Evolutionary conservation across 1,140 invertebrate genomes (phyloP).

Genomic region (Dysdera silvatica): DNA sequence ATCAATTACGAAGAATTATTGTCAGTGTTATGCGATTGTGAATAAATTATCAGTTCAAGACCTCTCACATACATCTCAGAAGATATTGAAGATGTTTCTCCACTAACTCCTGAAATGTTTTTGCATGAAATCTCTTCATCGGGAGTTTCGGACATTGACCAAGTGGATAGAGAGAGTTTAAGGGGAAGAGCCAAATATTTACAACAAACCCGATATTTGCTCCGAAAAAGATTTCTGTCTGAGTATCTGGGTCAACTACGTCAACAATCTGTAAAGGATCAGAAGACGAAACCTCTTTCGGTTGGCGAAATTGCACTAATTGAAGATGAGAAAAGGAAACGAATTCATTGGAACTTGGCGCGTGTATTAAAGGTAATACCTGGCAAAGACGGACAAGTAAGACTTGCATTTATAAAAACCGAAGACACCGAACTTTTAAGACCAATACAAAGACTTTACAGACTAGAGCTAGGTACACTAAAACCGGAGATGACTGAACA

Average conservation of each 20-base stretch:
- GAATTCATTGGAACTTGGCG: neutral
- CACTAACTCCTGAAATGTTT: neutral
- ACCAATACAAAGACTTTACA: slow-evolving; percentile 5
- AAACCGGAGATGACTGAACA: too few species aligned
- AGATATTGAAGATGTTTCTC: slow-evolving; percentile 15
- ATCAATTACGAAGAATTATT: slow-evolving; percentile 24
- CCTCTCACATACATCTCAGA: slow-evolving; percentile 23
- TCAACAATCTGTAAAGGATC: neutral
- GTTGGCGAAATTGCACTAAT: slow-evolving; percentile 3
- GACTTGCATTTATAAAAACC: neutral
- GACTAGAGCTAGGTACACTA: neutral
- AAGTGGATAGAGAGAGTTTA: neutral
- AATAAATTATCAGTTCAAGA: slow-evolving; percentile 25
- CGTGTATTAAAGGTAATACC: neutral
- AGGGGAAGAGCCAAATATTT: neutral
- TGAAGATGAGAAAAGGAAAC: neutral
- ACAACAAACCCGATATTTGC: neutral
- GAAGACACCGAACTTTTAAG: neutral
- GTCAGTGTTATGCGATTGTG: slow-evolving; percentile 25
- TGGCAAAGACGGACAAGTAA: neutral
- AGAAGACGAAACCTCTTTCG: neutral
- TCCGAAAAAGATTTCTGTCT: neutral
- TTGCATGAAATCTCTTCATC: neutral
- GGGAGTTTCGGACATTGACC: neutral
- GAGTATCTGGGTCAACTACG: neutral